Conservation (phyloP, 1,140 invertebrate genomes). For the Scaptomyza graminum region DNA sequence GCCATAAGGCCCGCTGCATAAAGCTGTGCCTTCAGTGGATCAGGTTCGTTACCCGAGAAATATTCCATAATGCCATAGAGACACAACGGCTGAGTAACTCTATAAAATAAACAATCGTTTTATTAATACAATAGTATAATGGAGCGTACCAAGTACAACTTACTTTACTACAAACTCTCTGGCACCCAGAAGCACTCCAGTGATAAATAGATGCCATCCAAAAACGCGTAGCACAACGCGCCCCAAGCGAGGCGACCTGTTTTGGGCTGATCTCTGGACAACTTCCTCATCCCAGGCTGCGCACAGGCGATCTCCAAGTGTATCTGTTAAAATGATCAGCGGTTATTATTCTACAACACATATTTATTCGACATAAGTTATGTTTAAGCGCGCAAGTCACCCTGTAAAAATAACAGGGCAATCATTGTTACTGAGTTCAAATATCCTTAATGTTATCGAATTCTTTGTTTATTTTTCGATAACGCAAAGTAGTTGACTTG, state of each 20-base stretch:
- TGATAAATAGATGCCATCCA: conserved; percentile 51
- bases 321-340: conserved; percentile 26
- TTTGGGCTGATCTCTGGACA: conserved; percentile 17
- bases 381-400: too few species aligned
- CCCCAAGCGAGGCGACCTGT: conserved; percentile 53
- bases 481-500: neutral
- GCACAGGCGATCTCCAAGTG: conserved; percentile 60
- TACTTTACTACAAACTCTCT: conserved; percentile 55
- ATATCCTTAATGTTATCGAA: too few species aligned
- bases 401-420: too few species aligned
- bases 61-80: conserved; percentile 63
- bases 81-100: conserved; percentile 57
- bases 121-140: neutral
- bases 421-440: too few species aligned
- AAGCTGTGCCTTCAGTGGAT: conserved; percentile 84
- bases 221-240: conserved; percentile 53
- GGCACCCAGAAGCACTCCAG: conserved; percentile 36
- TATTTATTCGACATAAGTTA: too few species aligned
- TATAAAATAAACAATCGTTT: conserved; percentile 12
- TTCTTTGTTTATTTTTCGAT: too few species aligned
- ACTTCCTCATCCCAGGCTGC: conserved; percentile 64
- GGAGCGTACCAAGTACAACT: neutral
- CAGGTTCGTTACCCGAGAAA: conserved; percentile 47
- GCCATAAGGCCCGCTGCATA: conserved; percentile 86
- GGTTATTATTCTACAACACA: too few species aligned